Conservation (phyloP, 2,797 vertebrate species). For the Neostethus bicornis region DNA sequence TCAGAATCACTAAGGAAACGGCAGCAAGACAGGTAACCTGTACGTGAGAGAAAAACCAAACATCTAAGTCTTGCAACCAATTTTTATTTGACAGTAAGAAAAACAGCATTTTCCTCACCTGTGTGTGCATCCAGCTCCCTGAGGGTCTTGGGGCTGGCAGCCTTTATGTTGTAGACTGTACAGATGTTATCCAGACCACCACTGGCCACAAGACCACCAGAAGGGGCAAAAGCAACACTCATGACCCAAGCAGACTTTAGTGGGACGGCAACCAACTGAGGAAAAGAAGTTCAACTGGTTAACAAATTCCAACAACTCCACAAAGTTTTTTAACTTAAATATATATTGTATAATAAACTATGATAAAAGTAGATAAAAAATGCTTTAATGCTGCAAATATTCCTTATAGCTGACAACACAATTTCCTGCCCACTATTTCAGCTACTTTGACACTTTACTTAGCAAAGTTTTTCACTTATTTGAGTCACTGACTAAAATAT, state of each 20-base stretch:
- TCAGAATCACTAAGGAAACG: conserved; percentile 88
- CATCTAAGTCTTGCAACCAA: not conserved
- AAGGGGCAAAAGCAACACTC: conserved; percentile 89
- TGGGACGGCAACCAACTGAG: conserved; percentile 84
- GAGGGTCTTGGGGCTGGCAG: conserved; percentile 84
- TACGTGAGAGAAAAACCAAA: not conserved
- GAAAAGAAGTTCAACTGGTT: not conserved
- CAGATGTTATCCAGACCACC: conserved; percentile 91
- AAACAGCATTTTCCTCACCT: conserved; percentile 66
- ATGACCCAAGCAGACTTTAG: conserved; percentile 92
- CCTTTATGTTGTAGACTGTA: conserved; percentile 87
- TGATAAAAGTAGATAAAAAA: too few relatives aligned
- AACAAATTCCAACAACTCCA: not conserved
- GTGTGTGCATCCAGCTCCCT: conserved; percentile 89
- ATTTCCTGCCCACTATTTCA: too few relatives aligned
- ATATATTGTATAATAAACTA: too few relatives aligned
- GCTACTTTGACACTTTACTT: too few relatives aligned
- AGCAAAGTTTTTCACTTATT: too few relatives aligned
- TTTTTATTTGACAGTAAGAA: not conserved
- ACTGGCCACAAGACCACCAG: conserved; percentile 88
- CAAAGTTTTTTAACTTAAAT: too few relatives aligned
- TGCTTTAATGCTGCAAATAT: too few relatives aligned
- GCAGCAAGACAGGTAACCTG: conserved; percentile 88
- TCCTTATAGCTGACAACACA: too few relatives aligned
- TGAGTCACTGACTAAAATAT: too few relatives aligned